Evolutionary conservation across 1,140 invertebrate genomes (phyloP), one percentile per base, ranked within the genome.

Genomic region (Micrasema minimum): DNA sequence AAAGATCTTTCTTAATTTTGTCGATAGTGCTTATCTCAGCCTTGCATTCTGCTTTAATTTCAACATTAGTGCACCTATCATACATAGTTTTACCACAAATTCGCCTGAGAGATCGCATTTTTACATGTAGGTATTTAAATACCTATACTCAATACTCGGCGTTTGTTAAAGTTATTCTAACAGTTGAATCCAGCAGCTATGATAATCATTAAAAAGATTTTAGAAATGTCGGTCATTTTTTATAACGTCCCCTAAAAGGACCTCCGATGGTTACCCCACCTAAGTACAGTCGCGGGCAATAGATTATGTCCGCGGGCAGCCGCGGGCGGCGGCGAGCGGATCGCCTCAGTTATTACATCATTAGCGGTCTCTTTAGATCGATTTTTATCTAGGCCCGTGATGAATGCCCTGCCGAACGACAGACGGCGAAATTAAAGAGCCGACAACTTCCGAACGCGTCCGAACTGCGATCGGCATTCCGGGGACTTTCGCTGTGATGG

Each of bases 301-400:
- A 67, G 65, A 55, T 67, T 67, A 67, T 43, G 65, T 55, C 51
- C 50, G 12, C 65, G 48, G 23, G 48, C 14, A 41, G 65, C 65
- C 53, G 35, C 16, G 26, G 65, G 70, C 53, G 43, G 59, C 14
- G 20, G 69, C 48, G 55, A 72, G 48, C 16, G 45, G 48, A 66
- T 37, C 65, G 48, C 53, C 38, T 41, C 65, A 37, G 45, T 72
- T 72, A 73, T 73, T 74, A 71, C 72, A 74, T 74, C 72, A 74
- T 74, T 71, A 71, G 72, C 72, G 72, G 72, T 45, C 64, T 74
- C 72, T 71, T 74, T 74, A 71, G 48, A 48, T 23, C 59, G 64
- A 71, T 74, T 69, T 70, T 61, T 70, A 74, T 74, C 69, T 66
- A 64, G 50, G 48, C 43, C 38, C 38, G 66, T 65, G 71, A 72